Evolutionary conservation across 2,113 vertebrate species (phyloP).

Genomic region (Thamnophis sirtalis): DNA sequence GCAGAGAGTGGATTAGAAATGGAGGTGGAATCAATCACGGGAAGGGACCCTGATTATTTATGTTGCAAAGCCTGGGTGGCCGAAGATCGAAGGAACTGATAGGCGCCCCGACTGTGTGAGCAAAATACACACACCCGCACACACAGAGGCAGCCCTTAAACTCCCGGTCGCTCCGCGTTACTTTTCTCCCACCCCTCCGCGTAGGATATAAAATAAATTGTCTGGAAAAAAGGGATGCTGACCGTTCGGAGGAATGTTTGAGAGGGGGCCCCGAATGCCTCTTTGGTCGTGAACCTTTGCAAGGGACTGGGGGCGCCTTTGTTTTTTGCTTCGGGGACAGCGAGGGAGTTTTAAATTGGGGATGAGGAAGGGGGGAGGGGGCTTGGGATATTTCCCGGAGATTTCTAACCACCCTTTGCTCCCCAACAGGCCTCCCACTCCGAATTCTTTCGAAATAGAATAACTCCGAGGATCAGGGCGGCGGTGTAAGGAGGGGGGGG

Average conservation of each 20-base stretch:
- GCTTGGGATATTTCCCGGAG: fast-evolving
- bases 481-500: background rate
- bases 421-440: background rate
- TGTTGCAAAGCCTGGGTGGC: background rate
- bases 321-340: background rate
- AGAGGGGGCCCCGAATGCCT: background rate
- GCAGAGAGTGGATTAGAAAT: background rate
- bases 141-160: background rate
- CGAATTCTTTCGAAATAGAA: background rate
- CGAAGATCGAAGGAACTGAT: background rate
- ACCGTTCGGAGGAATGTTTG: background rate
- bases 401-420: background rate
- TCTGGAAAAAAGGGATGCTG: background rate
- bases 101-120: background rate
- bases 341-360: background rate
- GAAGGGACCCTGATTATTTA: background rate
- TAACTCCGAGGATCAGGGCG: background rate
- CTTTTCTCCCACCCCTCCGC: background rate
- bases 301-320: background rate
- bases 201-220: background rate
- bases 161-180: background rate
- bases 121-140: background rate
- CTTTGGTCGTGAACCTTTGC: background rate
- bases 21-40: no score
- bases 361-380: no score